Conservation (phyloP, 2,113 vertebrate species). For the Galbula dea region DNA sequence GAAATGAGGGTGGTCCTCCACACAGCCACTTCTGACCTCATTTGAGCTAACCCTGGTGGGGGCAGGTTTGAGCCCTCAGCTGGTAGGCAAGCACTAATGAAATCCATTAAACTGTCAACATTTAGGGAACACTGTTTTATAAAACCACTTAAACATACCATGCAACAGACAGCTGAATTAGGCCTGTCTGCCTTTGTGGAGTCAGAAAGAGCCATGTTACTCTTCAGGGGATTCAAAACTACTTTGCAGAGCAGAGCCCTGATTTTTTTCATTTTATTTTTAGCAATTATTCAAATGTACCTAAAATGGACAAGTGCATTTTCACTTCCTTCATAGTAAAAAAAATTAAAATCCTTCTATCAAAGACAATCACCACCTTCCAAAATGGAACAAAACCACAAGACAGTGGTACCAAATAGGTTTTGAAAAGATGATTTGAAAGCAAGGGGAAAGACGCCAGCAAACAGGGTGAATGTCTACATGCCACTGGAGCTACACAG, state of each 20-base stretch:
- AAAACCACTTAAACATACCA: conserved; percentile 59
- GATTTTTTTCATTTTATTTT: conserved; percentile 34
- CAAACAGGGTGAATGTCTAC: not conserved
- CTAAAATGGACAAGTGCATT: not conserved
- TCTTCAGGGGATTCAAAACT: conserved; percentile 60
- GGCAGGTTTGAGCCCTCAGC: conserved; percentile 25
- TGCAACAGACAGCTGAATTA: conserved; percentile 58
- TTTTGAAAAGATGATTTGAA: not conserved
- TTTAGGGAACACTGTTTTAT: conserved; percentile 60
- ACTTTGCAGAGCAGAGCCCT: conserved; percentile 8
- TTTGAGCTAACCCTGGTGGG: conserved; percentile 24
- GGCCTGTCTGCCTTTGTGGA: conserved; percentile 54
- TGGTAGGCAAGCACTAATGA: conserved; percentile 28
- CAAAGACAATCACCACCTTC: not conserved
- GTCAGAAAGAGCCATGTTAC: conserved; percentile 44
- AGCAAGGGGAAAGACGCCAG: not conserved
- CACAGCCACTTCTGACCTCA: not conserved
- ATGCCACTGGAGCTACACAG: not conserved
- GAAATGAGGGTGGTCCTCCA: conserved; percentile 3
- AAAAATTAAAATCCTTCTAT: not conserved
- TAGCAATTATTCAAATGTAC: conserved; percentile 38
- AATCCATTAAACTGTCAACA: conserved; percentile 68
- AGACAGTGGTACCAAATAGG: not conserved
- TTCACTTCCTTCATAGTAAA: not conserved
- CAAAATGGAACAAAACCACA: not conserved